Conservation (phyloP, 2,797 vertebrate genomes). For the Sebastes hopkinsi region DNA sequence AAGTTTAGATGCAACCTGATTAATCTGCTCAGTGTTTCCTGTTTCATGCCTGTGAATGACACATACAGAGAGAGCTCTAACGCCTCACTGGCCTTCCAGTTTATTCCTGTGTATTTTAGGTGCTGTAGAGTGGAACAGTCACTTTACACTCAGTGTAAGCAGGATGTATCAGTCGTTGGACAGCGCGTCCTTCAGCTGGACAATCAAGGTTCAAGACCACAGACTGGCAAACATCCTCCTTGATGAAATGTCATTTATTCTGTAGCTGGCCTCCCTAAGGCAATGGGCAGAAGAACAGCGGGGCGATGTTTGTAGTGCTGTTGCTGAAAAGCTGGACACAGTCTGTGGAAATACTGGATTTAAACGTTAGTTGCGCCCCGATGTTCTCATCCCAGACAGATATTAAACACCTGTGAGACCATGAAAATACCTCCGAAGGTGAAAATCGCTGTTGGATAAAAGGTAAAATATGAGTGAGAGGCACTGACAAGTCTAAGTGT, state of each 20-base stretch:
- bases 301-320: not conserved
- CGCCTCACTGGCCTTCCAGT: no score
- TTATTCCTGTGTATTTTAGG: no score
- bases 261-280: not conserved
- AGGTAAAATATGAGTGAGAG: no score
- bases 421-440: not conserved
- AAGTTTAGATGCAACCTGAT: no score
- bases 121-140: no score
- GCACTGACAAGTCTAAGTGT: no score
- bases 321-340: not conserved
- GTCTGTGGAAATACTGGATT: not conserved
- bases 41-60: no score
- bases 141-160: not conserved
- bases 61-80: no score
- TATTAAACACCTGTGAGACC: not conserved
- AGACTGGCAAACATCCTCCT: not conserved
- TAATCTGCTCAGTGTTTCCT: no score
- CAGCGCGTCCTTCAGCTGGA: not conserved
- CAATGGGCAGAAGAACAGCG: not conserved
- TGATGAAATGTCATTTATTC: not conserved
- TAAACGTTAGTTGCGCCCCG: not conserved
- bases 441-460: not conserved
- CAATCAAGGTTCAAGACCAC: not conserved
- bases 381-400: not conserved
- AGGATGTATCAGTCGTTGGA: not conserved